Conservation (phyloP, 2,113 vertebrate species). For the Tyrannus savana region DNA sequence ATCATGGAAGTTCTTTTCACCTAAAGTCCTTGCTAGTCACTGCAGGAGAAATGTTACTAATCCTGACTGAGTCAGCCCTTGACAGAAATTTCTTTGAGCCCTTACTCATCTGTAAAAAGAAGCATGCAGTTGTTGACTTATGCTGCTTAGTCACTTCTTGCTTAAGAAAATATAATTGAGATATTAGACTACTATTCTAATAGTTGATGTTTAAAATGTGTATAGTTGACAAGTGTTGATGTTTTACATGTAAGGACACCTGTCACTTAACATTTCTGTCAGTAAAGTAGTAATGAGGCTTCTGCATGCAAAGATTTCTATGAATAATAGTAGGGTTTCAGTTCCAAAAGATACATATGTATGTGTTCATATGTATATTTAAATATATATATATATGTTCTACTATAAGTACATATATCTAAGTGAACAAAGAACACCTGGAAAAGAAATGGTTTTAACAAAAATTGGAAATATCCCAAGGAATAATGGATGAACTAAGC, state of each 20-base stretch:
- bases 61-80: background rate
- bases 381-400: too few relatives aligned
- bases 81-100: background rate
- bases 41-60: background rate
- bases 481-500: background rate
- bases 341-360: background rate
- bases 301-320: background rate
- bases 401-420: background rate
- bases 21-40: background rate
- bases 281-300: background rate
- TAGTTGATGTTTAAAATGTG: background rate
- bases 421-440: background rate
- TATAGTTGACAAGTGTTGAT: background rate
- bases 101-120: background rate
- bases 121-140: background rate
- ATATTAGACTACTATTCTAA: background rate
- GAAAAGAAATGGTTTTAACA: background rate
- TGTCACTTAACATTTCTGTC: background rate
- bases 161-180: background rate
- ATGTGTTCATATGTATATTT: background rate
- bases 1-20: background rate
- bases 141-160: background rate
- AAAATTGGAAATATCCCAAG: background rate
- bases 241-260: background rate
- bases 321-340: background rate